Evolutionary conservation across 2,888 invertebrate species (phyloP).

Genomic region (Eupithecia insigniata): DNA sequence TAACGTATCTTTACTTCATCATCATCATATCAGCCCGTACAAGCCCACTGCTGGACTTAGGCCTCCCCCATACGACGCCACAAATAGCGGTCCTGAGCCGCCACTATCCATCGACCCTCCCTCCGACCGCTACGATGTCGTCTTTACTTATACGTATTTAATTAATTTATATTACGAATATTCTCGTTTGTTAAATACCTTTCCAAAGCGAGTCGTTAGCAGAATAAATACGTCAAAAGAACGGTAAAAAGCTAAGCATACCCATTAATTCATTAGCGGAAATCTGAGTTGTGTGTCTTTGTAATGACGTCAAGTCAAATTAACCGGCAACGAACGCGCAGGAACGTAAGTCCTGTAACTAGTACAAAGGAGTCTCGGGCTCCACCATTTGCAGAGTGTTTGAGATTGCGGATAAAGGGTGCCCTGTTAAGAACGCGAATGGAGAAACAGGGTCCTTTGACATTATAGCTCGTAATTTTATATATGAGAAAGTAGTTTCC

Average conservation of each 20-base stretch:
- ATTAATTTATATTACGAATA: background rate
- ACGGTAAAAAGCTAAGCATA: background rate
- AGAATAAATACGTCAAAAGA: conserved; percentile 1
- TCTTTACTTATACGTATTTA: no score
- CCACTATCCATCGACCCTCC: no score
- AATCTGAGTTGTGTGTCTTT: conserved; percentile 11
- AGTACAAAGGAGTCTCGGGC: conserved; percentile 14
- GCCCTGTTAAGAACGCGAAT: conserved; percentile 9
- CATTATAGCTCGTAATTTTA: conserved; percentile 14
- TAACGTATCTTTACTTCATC: no score
- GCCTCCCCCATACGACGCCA: no score
- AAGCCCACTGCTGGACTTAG: no score
- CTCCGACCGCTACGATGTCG: no score
- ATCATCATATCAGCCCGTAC: no score
- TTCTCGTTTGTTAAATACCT: background rate
- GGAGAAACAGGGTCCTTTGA: conserved; percentile 21
- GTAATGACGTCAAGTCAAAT: conserved; percentile 21
- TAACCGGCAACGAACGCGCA: conserved; percentile 15
- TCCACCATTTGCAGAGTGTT: conserved; percentile 17
- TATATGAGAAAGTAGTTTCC: background rate
- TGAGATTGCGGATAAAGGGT: conserved; percentile 23
- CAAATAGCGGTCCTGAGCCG: no score
- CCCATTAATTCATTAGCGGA: conserved; percentile 11
- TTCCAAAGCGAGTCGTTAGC: background rate
- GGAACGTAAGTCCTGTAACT: conserved; percentile 9